Evolutionary conservation across 2,113 vertebrate genomes (phyloP).

Genomic region (Rhadina sibilatrix): DNA sequence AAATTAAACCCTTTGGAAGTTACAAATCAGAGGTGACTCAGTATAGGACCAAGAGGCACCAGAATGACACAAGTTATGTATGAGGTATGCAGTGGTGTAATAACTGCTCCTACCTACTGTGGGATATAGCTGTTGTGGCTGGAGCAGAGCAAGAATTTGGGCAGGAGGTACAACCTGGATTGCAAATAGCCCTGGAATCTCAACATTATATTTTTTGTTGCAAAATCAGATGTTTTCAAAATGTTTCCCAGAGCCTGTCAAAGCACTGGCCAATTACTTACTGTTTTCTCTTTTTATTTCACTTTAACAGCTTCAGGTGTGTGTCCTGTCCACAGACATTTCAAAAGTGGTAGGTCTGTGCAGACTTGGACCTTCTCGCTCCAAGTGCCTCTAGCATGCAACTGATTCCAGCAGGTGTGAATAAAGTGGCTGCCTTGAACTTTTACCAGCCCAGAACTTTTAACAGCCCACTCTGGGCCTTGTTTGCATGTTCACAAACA

Average conservation of each 20-base stretch:
- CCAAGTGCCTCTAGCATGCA: too few species aligned
- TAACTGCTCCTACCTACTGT: neutral
- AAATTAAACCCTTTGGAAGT: neutral
- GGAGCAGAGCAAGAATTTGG: neutral
- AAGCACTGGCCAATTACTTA: neutral
- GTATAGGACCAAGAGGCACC: neutral
- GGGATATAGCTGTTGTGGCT: neutral
- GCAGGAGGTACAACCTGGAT: neutral
- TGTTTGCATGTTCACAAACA: neutral
- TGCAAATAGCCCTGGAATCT: neutral
- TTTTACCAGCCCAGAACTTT: neutral
- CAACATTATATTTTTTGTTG: neutral
- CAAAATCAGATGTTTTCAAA: neutral
- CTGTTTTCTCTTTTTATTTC: neutral
- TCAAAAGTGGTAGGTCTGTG: neutral
- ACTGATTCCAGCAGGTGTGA: neutral
- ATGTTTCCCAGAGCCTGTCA: neutral
- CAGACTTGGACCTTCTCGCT: rapidly evolving
- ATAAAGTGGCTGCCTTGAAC: neutral
- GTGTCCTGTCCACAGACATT: neutral
- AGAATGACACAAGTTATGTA: neutral
- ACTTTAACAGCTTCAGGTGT: neutral
- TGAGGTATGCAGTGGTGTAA: neutral
- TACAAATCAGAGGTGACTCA: neutral
- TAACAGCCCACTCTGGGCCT: neutral